Evolutionary conservation across 1,140 invertebrate species (phyloP).

Genomic region (Pseudomyrmex pallidus): DNA sequence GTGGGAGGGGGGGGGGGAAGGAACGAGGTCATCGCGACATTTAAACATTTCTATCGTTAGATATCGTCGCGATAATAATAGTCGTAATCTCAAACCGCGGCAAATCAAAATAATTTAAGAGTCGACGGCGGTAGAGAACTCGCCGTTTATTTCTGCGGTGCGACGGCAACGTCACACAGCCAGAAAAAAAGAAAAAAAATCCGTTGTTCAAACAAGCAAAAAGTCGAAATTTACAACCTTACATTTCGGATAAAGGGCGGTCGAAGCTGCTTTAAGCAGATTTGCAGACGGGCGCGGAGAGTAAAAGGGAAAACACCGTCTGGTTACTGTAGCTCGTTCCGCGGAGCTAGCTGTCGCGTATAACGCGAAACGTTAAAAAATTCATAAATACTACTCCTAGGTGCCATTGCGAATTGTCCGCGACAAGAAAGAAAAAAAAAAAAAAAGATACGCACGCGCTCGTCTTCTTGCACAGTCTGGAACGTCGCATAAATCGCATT

Average conservation of each 20-base stretch:
- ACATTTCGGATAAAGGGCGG: conserved; percentile 78
- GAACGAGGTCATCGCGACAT: conserved; percentile 17
- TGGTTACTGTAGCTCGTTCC: conserved; percentile 2
- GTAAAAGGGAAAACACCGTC: conserved; percentile 21
- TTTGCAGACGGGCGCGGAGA: conserved; percentile 70
- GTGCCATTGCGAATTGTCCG: conserved; percentile 59
- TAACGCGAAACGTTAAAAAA: conserved; percentile 58
- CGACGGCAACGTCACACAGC: conserved; percentile 77
- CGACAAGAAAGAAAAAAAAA: conserved; percentile 49
- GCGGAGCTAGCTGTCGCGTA: conserved; percentile 34
- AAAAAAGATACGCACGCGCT: conserved; percentile 43
- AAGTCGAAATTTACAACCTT: conserved; percentile 82
- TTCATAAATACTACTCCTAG: conserved; percentile 61
- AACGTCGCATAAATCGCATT: conserved; percentile 58
- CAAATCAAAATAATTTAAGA: conserved; percentile 59
- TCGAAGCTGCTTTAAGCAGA: conserved; percentile 80
- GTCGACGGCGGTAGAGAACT: conserved; percentile 71
- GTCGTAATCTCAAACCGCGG: background rate
- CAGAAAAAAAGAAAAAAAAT: conserved; percentile 83
- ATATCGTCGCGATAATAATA: background rate
- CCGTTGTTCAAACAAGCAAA: conserved; percentile 81
- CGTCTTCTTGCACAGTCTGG: conserved; percentile 57
- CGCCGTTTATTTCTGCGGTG: conserved; percentile 72
- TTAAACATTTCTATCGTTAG: background rate
- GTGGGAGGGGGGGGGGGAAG: no score